Base-by-base conservation (phyloP, 2,797 vertebrate genomes). In the Danio albolineatus region DNA sequence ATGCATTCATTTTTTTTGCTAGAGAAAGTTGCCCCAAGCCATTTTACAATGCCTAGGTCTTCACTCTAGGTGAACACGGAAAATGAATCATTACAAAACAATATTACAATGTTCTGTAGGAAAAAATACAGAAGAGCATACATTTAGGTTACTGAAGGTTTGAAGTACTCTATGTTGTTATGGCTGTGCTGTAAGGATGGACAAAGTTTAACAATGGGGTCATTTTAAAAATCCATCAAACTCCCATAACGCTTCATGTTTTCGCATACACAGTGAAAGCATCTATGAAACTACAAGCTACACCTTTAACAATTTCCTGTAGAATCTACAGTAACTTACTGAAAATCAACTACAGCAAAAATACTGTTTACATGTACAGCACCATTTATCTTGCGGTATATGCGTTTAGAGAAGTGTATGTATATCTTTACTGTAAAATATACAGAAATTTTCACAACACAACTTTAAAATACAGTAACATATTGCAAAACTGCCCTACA, bases 1-100 rank as follows among this genome's bases (percentile, higher is more conserved):
- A 90, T 91, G 90, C 89, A 87, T 90, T 92, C 88, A 84, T 90
- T 90, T 89, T n/a, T 73, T 82, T 82, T 66, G 64, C 82, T 79
- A 61, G 75, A 84, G 76, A 86, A 87, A 80, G 60, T 87, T 86
- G 85, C 90, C 89, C 76, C 51, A 57, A 73, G 92, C 90, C 88
- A 88, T 89, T 86, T 89, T 88, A 79, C 87, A 83, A 89, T 88
- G 90, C 86, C 82, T 86, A 61, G 80, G 75, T 82, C 89, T 88
- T 88, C 54, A 79, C 67, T 10, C 75, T 83, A 73, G 90, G 84
- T 88, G 80, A 60, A 73, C 85, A 60, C 76, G 41, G 79, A 86
- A 89, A 82, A 89, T 84, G 60, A 91, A 90, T 90, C 80, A 91
- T 92, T 90, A 82, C 84, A 85, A 56, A 67, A 73, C 76, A 73